Evolutionary conservation across 2,888 invertebrate species (phyloP).

Genomic region (Fissipunctia ypsillon): DNA sequence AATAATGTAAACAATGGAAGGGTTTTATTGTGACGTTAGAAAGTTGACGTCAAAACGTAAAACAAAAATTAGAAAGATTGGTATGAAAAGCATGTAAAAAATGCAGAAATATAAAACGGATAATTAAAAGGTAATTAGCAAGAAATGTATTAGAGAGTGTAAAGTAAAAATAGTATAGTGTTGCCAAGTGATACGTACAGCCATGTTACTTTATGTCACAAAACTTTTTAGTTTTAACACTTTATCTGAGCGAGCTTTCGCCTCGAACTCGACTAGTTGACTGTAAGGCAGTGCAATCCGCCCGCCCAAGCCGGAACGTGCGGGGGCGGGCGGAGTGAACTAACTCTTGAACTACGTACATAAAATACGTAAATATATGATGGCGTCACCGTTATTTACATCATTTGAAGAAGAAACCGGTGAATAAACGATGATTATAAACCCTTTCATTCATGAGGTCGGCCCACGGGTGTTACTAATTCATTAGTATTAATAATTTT

Average conservation of each 20-base stretch:
- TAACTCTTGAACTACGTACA: conserved; percentile 61
- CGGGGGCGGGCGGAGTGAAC: conserved; percentile 80
- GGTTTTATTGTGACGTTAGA: background rate
- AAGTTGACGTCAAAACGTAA: background rate
- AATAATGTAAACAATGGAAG: no score
- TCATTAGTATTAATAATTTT: background rate
- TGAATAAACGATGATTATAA: conserved; percentile 40
- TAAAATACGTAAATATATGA: conserved; percentile 55
- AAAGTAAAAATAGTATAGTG: conserved; percentile 36
- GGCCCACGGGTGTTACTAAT: conserved; percentile 28
- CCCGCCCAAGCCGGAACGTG: conserved; percentile 82
- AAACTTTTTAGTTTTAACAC: conserved; percentile 73
- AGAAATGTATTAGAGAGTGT: conserved; percentile 33
- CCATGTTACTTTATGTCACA: conserved; percentile 79
- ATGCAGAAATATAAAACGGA: background rate
- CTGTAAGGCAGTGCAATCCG: conserved; percentile 78
- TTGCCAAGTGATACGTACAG: conserved; percentile 80
- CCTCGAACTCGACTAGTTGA: conserved; percentile 80
- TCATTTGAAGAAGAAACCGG: conserved; percentile 57
- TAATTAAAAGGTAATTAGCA: conserved; percentile 1
- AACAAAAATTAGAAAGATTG: background rate
- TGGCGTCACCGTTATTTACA: conserved; percentile 77
- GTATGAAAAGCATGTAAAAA: background rate
- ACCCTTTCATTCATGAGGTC: conserved; percentile 63
- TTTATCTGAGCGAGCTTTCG: conserved; percentile 79